A percentile compares a stretch with the other conserved stretches of the same genome.
These are phyloP conservation scores for Harpegnathos saltator DNA, from an alignment of 1,140 invertebrate species.

Conservation along the genomic window DNA sequence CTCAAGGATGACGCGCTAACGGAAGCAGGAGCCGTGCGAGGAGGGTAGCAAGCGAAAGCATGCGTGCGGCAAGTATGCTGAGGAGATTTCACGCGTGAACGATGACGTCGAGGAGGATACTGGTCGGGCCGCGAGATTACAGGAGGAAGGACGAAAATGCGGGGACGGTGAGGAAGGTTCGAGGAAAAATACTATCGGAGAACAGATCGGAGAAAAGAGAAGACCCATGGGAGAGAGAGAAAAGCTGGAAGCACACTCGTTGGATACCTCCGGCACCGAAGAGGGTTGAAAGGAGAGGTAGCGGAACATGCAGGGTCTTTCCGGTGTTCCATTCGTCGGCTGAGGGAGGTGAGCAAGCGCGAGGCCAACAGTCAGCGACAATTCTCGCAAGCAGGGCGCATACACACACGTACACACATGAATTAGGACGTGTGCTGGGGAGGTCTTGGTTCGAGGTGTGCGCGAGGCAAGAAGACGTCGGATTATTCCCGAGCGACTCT, in stretches of 20 bases:
- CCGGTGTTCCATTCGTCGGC: conserved; percentile 14
- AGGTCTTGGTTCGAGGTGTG: conserved; percentile 14
- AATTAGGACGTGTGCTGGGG: conserved; percentile 24
- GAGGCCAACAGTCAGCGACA: conserved; percentile 3
- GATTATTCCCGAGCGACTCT: neutral
- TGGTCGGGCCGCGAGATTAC: no score
- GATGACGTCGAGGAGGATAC: no score
- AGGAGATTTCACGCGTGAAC: no score
- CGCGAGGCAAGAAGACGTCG: neutral
- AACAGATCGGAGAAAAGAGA: no score
- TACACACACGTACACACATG: neutral
- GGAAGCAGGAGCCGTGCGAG: neutral
- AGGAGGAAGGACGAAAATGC: no score
- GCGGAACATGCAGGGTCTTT: neutral
- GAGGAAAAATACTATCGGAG: no score
- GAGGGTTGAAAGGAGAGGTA: neutral
- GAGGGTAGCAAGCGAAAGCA: neutral
- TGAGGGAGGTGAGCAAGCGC: conserved; percentile 1
- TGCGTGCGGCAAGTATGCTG: no score
- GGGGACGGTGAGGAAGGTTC: no score
- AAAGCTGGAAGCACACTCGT: neutral
- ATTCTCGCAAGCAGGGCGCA: conserved; percentile 12
- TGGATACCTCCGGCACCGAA: neutral
- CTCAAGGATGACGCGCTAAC: neutral
- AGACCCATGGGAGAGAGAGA: no score